These are phyloP conservation scores for Trichomycterus rosablanca DNA, from an alignment of 2,113 vertebrate genomes.

Conservation along the genomic window DNA sequence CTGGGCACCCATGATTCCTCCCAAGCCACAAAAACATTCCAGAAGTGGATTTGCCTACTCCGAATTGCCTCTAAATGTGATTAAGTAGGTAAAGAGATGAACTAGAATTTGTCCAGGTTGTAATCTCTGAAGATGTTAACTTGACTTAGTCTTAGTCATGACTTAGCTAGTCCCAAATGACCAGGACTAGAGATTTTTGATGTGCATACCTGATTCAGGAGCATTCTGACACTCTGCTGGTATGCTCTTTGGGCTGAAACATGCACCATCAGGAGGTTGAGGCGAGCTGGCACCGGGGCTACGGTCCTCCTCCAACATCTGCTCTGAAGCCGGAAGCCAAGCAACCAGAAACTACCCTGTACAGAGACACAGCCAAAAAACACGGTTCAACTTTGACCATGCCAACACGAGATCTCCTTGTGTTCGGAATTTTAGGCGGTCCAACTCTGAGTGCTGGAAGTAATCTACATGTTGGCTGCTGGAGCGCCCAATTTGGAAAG, in stretches of 20 bases:
- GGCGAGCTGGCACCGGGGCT: conserved; percentile 43
- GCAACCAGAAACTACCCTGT: conserved; percentile 41
- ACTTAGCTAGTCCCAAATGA: no score
- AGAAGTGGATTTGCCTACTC: no score
- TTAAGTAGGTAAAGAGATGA: no score
- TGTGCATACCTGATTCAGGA: conserved; percentile 57
- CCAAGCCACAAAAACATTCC: no score
- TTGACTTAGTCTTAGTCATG: no score
- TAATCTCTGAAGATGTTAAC: no score
- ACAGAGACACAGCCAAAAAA: conserved; percentile 23
- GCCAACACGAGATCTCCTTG: conserved; percentile 25
- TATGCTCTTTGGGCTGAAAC: conserved; percentile 20
- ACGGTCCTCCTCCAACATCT: conserved; percentile 67
- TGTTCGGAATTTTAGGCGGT: conserved; percentile 5
- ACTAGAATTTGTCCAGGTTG: no score
- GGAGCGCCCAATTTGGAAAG: no score
- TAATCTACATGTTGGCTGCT: no score
- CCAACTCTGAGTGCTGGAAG: conserved; percentile 8
- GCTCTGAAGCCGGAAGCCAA: conserved; percentile 50
- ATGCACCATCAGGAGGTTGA: conserved; percentile 58
- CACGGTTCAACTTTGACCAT: conserved; percentile 11
- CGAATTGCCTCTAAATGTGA: no score
- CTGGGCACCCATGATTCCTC: no score
- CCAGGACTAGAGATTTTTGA: no score
- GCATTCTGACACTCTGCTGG: conserved; percentile 8